Base-by-base conservation (phyloP, 2,797 vertebrate species). In the Eleutherodactylus coqui region DNA sequence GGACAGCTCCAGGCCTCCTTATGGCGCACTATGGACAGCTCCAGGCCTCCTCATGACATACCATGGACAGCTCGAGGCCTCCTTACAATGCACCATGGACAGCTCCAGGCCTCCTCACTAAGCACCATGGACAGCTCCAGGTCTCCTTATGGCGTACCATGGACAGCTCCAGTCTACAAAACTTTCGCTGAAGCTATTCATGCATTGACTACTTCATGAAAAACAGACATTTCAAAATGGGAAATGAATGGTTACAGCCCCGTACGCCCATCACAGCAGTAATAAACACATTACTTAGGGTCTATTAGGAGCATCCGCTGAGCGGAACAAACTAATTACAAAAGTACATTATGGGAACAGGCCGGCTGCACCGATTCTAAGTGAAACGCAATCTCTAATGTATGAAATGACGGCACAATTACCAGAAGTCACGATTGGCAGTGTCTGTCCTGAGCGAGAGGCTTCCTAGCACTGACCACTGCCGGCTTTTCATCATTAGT, bases 221-320 rank as follows among this genome's bases (percentile, higher is more conserved):
- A 6, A 24, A 19, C 51, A 21, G 5, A 19, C 7, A 21, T 53
- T 19, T 53, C 4, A 60, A 64, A 64, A 34, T 6, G 16, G 5
- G 2, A 36, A 67, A 67, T 67, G 17, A 19, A 19, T 17, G 32
- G 1, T 34, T 34, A 1, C 32, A 34, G 14, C 4, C 0, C 29
- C 11, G 3, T 32, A 19, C 14, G 7, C 11, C 14, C 16, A 6
- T 34, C 62, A 34, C 16, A 36, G 62, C 4, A 67, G 32, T 36
- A 36, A 67, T 62, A 32, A 62, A 62, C 58, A 67, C 62, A 67
- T 34, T 67, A 67, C 62, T 67, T 67, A 67, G 32, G 62, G 62
- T 17, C 29, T 32, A 62, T 67, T 34, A 34, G 29, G 14, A 34
- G 32, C 32, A 34, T 67, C 32, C 29, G 62, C 10, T 19, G 32